Base-by-base conservation (phyloP, 2,888 invertebrate species). In the Cheilosia soror region DNA sequence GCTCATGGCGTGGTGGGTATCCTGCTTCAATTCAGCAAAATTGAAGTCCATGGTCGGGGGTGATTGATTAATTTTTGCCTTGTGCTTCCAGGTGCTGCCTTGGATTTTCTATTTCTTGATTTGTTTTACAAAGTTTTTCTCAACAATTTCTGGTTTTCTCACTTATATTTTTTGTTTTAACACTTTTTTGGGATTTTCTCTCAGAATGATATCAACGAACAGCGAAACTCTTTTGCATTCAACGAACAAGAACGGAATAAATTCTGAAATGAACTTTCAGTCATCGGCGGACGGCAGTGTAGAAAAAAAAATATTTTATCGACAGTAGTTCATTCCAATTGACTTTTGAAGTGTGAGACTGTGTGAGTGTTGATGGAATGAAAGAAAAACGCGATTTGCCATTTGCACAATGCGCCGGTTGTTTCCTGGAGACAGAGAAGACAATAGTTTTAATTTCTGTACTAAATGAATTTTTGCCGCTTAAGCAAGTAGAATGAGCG, bases 1-100 rank as follows among this genome's bases (percentile, higher is more conserved):
- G 51, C 88, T 89, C 7, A 91, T 91, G 81, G 90, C 90, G 83
- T 90, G 90, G 58, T 91, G 91, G 60, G 90, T 87, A 78, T 91
- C 91, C 78, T 86, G 77, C 86, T 86, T 86, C 72, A 75, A 69
- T 86, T 86, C 86, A 40, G 89, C 89, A 73, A 91, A 91, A 88
- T 91, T 90, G 20, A 89, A 88, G 89, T 91, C 92, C 91, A 91
- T 91, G 76, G 31, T 78, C 66, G 68, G 71, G 80, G 60, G 62
- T 49, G 49, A 63, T 47, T 37, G 31, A 84, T 79, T 75, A 63
- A 79, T 72, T 85, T 79, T 66, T 76, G 65, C 65, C 47, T 57
- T 27, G 42, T 58, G 13, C 33, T 37, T 62, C n/a, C 69, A 65
- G 58, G 31, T 78, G 42, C 9, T 49, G 68, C 6, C 33, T 62